phyloP scores from a whole-genome alignment of 2,113 vertebrate species.

The Callipepla squamata region DNA sequence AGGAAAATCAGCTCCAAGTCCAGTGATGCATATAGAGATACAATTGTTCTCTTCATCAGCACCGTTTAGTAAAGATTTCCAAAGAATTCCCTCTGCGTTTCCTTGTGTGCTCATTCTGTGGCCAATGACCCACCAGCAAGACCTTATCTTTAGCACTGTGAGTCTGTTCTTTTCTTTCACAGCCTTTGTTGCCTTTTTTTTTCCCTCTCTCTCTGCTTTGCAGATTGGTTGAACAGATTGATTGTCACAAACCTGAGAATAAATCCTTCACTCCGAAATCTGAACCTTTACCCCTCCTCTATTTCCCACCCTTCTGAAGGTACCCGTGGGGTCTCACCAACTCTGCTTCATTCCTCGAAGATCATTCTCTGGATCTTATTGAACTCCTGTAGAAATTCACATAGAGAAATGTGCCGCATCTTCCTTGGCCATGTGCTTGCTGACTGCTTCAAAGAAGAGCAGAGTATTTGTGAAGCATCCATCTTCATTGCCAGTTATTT shows the following conservation, averaged over 20 bases:
- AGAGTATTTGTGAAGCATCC: background rate
- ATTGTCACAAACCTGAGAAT: background rate
- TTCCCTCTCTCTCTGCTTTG: background rate
- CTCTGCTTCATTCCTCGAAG: background rate
- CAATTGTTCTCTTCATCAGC: background rate
- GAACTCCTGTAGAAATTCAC: background rate
- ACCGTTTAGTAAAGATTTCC: background rate
- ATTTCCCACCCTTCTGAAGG: background rate
- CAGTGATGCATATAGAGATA: background rate
- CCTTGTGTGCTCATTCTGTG: accelerated
- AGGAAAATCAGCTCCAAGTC: background rate
- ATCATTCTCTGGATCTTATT: background rate
- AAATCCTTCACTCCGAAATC: background rate
- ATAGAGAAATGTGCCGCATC: accelerated
- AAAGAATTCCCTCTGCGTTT: background rate
- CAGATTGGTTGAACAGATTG: background rate
- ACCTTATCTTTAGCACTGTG: accelerated
- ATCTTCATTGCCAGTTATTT: background rate
- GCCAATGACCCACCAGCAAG: background rate
- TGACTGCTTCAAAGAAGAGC: background rate
- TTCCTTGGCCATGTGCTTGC: background rate
- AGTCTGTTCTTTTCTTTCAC: background rate
- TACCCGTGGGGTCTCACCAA: background rate
- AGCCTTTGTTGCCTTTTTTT: background rate
- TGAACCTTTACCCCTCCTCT: background rate